These are phyloP conservation scores for Mormoops blainvillei DNA, from an alignment of 2,113 vertebrate genomes.

Conservation along the genomic window DNA sequence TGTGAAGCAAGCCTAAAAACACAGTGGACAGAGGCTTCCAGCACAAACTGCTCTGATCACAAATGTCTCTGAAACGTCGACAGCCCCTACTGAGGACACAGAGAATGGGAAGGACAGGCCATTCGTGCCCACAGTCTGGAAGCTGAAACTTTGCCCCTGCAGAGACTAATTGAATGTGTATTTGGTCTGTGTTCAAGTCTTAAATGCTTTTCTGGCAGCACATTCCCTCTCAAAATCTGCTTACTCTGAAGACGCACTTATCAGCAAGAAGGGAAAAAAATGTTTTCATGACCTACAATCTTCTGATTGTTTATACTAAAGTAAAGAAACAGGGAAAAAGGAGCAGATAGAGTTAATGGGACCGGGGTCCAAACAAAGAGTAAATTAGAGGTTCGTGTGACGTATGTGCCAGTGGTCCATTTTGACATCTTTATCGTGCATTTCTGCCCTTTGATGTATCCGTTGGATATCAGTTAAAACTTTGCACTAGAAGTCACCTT, in stretches of 20 bases:
- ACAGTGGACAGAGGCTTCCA: not conserved
- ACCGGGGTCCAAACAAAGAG: not conserved
- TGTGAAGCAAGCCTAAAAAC: not conserved
- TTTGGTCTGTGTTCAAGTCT: constrained; percentile 51
- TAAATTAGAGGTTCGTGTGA: not conserved
- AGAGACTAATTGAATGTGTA: not conserved
- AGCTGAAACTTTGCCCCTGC: not conserved
- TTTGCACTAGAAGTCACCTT: constrained; percentile 2
- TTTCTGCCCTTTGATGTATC: not conserved
- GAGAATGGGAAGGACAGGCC: not conserved
- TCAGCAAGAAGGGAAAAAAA: not conserved
- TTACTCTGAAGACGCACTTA: constrained; percentile 1
- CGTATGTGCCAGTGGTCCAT: not conserved
- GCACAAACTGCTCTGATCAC: not conserved
- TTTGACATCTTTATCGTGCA: not conserved
- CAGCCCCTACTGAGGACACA: not conserved
- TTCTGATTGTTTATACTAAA: not conserved
- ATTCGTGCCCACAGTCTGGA: not conserved
- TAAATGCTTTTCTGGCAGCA: constrained; percentile 54
- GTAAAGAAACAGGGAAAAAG: not conserved
- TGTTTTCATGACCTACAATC: constrained; percentile 1
- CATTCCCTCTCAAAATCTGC: constrained; percentile 16
- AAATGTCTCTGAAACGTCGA: not conserved
- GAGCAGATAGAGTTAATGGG: not conserved
- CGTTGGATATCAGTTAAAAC: not conserved